Percentiles rank a stretch among this genome's conserved stretches.
Conservation (phyloP, 1,140 invertebrate genomes). For the Dreissena rostriformis region DNA sequence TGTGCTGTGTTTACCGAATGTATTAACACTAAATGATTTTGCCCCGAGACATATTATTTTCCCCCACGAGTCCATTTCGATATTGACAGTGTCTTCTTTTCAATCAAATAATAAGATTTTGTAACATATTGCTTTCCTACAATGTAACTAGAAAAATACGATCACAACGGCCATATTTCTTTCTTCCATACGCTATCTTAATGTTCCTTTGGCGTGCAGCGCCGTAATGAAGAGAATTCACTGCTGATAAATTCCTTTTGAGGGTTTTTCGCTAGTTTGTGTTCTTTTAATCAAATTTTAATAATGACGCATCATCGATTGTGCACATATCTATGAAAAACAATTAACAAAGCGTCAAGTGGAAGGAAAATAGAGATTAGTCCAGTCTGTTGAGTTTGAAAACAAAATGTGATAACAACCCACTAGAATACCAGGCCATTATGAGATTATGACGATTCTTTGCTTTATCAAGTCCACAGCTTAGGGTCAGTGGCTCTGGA, state of each 20-base stretch:
- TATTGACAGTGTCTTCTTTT: no score
- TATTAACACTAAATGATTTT: no score
- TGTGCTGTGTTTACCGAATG: no score
- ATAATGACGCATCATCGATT: constrained; percentile 1
- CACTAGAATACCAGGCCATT: background rate
- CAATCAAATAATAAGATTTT: no score
- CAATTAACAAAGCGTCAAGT: background rate
- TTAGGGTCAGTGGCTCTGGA: no score
- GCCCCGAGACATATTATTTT: no score
- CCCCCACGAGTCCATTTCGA: no score
- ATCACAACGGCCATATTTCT: no score
- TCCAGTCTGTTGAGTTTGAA: background rate
- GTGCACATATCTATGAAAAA: background rate
- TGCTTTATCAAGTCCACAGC: no score
- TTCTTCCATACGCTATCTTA: background rate
- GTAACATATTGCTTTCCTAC: no score
- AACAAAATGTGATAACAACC: background rate
- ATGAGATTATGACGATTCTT: no score
- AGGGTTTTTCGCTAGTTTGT: constrained; percentile 7
- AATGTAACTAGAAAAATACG: no score
- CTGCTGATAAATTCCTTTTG: background rate
- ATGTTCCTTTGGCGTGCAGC: constrained; percentile 3
- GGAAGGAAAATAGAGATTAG: background rate
- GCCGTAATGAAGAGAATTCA: background rate
- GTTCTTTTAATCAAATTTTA: constrained; percentile 8